phyloP scores from a whole-genome alignment of 2,797 vertebrate species.

The Microhierax caerulescens region DNA sequence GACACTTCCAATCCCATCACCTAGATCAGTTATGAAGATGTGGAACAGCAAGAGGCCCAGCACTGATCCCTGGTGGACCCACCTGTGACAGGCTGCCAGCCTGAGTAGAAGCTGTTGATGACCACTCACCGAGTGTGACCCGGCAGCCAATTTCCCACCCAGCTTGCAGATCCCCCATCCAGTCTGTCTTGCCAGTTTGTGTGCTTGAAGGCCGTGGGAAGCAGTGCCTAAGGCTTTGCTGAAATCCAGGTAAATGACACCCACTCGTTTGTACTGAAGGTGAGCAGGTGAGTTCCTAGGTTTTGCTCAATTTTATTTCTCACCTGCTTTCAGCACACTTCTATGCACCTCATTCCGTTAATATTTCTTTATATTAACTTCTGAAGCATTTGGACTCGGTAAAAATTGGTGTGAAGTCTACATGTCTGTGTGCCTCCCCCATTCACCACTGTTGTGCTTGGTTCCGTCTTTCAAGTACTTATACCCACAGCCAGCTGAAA shows the following conservation, averaged over 20 bases:
- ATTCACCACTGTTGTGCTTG: background rate
- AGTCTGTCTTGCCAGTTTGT: background rate
- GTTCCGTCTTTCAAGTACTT: background rate
- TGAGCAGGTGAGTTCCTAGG: background rate
- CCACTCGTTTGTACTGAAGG: background rate
- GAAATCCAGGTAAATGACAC: background rate
- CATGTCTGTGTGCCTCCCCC: background rate
- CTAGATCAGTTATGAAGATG: background rate
- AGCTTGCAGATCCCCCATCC: background rate
- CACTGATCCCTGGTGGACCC: too few relatives aligned
- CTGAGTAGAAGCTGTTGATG: background rate
- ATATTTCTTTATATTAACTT: background rate
- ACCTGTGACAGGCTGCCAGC: background rate
- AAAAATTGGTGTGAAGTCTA: background rate
- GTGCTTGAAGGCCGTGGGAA: background rate
- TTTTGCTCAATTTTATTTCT: background rate
- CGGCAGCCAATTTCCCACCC: background rate
- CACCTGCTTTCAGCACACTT: background rate
- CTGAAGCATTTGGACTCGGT: background rate
- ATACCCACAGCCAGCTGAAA: background rate
- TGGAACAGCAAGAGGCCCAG: background rate
- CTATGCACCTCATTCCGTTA: background rate
- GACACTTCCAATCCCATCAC: background rate
- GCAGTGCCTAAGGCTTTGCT: background rate
- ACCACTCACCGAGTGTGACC: background rate